Conservation (phyloP, 2,888 invertebrate species). For the Aporophyla lueneburgensis region DNA sequence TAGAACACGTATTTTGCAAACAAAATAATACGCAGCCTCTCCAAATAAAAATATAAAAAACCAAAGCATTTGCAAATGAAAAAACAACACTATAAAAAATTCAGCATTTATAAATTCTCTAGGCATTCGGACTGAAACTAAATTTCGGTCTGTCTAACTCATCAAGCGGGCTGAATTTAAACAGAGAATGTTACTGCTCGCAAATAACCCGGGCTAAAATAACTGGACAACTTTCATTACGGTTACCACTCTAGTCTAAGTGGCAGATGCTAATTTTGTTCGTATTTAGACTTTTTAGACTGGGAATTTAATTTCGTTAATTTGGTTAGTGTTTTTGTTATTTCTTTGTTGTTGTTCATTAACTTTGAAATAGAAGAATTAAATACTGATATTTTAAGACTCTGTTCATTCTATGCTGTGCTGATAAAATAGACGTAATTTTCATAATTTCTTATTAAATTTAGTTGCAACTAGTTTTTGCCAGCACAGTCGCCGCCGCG, state of each 20-base stretch:
- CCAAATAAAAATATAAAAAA: not conserved
- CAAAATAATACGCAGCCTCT: not conserved
- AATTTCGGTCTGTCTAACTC: conserved; percentile 13
- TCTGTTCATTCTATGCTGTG: not conserved
- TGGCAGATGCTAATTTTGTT: conserved; percentile 40
- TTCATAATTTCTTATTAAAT: too few species aligned
- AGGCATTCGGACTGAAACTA: conserved; percentile 25
- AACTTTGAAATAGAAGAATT: not conserved
- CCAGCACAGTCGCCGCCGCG: too few species aligned
- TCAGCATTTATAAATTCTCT: conserved; percentile 10
- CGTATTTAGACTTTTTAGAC: conserved; percentile 31
- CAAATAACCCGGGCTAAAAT: conserved; percentile 37
- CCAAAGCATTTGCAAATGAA: conserved; percentile 3
- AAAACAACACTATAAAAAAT: conserved; percentile 9
- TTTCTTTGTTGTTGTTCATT: not conserved
- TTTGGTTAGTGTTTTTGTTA: not conserved
- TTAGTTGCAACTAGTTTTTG: too few species aligned
- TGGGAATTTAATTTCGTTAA: conserved; percentile 16
- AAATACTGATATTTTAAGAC: not conserved
- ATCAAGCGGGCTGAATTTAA: conserved; percentile 20
- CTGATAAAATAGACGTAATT: not conserved
- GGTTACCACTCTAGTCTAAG: conserved; percentile 25
- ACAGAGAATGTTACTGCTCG: conserved; percentile 30
- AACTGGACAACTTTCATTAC: conserved; percentile 23
- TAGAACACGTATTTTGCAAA: not conserved